Evolutionary conservation across 2,113 vertebrate species (phyloP).

Genomic region (Bos indicus): DNA sequence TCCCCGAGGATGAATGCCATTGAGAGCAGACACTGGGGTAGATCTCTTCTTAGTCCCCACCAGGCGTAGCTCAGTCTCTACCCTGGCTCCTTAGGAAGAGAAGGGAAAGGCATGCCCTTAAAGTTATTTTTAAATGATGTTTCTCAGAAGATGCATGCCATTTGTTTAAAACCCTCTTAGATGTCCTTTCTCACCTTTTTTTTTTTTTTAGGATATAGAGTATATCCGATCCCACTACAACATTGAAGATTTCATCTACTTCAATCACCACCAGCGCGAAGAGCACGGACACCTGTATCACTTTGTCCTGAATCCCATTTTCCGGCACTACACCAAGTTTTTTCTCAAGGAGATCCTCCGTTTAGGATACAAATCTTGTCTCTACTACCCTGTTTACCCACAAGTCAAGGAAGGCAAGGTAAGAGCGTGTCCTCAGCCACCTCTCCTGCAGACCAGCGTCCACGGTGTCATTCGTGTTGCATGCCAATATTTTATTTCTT

Average conservation of each 20-base stretch:
- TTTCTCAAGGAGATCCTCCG: constrained; percentile 92
- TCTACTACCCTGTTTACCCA: constrained; percentile 88
- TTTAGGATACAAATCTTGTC: constrained; percentile 86
- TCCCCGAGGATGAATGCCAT: background rate
- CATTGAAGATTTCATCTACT: constrained; percentile 93
- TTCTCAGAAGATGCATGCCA: background rate
- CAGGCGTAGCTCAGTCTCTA: background rate
- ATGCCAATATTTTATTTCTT: background rate
- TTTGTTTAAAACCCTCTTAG: background rate
- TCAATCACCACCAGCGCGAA: constrained; percentile 82
- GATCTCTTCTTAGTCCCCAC: background rate
- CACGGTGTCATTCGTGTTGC: background rate
- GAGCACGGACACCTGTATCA: constrained; percentile 90
- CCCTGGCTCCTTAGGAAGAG: background rate
- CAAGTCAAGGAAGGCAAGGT: constrained; percentile 79
- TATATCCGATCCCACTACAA: constrained; percentile 90
- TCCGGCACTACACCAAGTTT: constrained; percentile 84
- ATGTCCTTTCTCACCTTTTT: background rate
- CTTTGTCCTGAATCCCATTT: constrained; percentile 84
- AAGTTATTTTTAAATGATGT: background rate
- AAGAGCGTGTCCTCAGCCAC: background rate
- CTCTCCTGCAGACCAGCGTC: background rate
- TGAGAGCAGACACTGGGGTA: background rate
- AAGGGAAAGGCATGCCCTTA: background rate
- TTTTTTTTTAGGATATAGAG: constrained; percentile 85